Conservation (phyloP, 2,888 invertebrate species). For the Orthonychiurus folsomi region DNA sequence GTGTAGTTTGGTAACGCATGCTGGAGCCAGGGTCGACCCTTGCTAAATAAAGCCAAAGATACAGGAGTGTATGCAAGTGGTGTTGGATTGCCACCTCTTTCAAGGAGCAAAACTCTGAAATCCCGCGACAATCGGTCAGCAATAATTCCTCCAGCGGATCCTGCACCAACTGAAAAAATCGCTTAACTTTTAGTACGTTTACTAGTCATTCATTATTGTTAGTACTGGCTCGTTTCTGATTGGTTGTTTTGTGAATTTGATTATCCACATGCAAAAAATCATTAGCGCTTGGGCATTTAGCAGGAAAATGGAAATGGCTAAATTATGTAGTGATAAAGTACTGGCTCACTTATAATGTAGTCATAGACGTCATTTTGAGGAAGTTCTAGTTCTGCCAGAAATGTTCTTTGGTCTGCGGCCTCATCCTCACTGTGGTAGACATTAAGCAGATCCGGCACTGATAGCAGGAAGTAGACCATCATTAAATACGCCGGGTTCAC, state of each 20-base stretch:
- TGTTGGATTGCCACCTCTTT: background rate
- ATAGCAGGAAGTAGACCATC: background rate
- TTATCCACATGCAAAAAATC: too few species aligned
- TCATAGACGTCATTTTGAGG: background rate
- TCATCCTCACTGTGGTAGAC: background rate
- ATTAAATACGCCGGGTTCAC: background rate
- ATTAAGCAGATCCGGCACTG: background rate
- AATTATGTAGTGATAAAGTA: background rate
- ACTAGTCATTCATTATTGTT: too few species aligned
- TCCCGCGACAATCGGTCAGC: background rate
- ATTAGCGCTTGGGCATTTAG: too few species aligned
- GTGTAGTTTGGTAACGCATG: background rate
- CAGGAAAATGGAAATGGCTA: background rate
- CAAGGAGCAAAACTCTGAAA: conserved; percentile 2
- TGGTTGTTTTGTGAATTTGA: too few species aligned
- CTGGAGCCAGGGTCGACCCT: background rate
- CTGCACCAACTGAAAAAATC: conserved; percentile 1
- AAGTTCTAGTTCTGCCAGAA: background rate
- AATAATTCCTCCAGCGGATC: background rate
- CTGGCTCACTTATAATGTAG: conserved; percentile 1
- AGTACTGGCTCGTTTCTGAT: too few species aligned
- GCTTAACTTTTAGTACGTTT: too few species aligned
- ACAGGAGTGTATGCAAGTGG: background rate
- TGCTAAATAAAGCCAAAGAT: background rate
- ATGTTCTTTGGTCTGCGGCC: background rate